A percentile compares a stretch with the other conserved stretches of the same genome.
phyloP scores from a whole-genome alignment of 1,140 invertebrate genomes.

The Panulirus ornatus region DNA sequence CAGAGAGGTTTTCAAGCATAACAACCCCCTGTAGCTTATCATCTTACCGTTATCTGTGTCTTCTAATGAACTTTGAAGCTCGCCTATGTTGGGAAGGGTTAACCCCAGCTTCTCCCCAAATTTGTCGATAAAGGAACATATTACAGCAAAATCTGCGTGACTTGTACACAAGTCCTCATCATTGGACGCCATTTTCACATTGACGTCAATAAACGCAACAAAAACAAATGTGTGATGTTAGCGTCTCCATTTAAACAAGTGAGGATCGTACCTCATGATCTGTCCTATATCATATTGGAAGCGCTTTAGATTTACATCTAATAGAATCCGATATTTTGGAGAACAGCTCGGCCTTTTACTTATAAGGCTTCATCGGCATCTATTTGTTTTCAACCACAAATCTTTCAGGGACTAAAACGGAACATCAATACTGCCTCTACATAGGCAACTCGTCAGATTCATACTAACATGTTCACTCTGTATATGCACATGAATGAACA shows the following conservation, averaged over 20 bases:
- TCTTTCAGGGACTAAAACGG: constrained; percentile 52
- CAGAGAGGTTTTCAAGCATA: constrained; percentile 49
- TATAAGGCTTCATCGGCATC: constrained; percentile 68
- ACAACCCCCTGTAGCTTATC: background rate
- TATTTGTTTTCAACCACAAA: constrained; percentile 78
- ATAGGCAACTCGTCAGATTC: constrained; percentile 3
- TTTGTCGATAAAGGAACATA: constrained; percentile 75
- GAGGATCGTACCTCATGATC: constrained; percentile 5
- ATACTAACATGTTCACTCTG: background rate
- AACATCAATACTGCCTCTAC: constrained; percentile 54
- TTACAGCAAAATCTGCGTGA: constrained; percentile 75
- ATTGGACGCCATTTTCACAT: constrained; percentile 75
- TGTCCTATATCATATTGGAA: background rate
- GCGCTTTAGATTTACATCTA: background rate
- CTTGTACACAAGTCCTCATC: constrained; percentile 75
- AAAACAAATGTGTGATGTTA: constrained; percentile 70
- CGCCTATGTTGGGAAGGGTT: constrained; percentile 73
- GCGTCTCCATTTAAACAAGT: constrained; percentile 64
- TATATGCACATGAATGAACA: background rate
- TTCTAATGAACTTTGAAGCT: constrained; percentile 72
- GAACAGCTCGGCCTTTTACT: constrained; percentile 39
- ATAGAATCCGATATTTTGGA: background rate
- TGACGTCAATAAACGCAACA: constrained; percentile 75
- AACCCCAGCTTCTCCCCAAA: constrained; percentile 73
- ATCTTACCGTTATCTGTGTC: constrained; percentile 75